These are phyloP conservation scores for Alloscopus bannaensis DNA, from an alignment of 2,888 invertebrate species.

Conservation along the genomic window DNA sequence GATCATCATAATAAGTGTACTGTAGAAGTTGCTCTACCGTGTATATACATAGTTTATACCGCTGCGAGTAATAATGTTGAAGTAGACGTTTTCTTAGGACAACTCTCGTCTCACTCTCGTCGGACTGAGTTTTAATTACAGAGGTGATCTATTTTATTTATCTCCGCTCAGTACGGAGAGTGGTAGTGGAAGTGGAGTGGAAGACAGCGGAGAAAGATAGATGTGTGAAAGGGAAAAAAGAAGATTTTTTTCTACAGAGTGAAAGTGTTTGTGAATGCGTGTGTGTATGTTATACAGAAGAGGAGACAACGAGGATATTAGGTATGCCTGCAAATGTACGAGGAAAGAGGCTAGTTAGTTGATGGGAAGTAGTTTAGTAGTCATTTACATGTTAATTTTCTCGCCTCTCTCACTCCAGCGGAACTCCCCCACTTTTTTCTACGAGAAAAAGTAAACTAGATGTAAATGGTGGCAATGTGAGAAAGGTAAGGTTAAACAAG, in stretches of 20 bases:
- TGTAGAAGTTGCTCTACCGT: no score
- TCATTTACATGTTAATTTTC: slow-evolving; percentile 60
- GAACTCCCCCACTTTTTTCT: no score
- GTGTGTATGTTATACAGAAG: no score
- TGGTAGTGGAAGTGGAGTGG: neutral
- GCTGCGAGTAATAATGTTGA: no score
- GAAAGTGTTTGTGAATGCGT: no score
- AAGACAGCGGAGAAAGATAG: slow-evolving; percentile 11
- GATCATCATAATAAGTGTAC: no score
- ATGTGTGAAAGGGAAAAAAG: slow-evolving; percentile 11
- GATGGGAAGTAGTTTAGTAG: slow-evolving; percentile 45
- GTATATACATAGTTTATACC: slow-evolving; percentile 6
- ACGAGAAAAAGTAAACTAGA: no score
- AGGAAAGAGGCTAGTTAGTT: slow-evolving; percentile 32
- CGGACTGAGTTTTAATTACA: slow-evolving; percentile 60
- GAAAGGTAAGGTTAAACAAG: no score
- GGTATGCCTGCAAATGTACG: neutral
- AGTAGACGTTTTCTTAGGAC: no score
- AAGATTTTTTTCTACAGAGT: neutral
- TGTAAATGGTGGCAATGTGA: no score
- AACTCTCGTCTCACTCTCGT: no score
- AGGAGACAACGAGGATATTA: slow-evolving; percentile 6
- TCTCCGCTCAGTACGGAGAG: slow-evolving; percentile 29
- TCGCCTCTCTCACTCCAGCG: no score
- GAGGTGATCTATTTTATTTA: slow-evolving; percentile 56